These are phyloP conservation scores for Erythrolamprus reginae DNA, from an alignment of 2,113 vertebrate genomes.

Conservation along the genomic window DNA sequence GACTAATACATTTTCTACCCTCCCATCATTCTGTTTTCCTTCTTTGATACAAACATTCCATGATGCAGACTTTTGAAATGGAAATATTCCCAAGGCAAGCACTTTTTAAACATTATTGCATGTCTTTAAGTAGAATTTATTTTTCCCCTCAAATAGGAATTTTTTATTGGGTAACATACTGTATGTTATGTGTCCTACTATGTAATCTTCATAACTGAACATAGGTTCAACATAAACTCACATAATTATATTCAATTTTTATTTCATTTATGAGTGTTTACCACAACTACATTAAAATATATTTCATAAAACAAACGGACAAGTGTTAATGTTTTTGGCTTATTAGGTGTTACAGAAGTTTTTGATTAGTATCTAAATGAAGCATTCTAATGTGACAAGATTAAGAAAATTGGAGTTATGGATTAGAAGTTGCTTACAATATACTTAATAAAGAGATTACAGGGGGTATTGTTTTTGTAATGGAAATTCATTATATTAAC, in stretches of 20 bases:
- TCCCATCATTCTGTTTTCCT: neutral
- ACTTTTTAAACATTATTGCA: neutral
- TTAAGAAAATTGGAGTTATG: neutral
- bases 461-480: neutral
- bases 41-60: neutral
- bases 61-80: neutral
- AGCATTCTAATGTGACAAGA: neutral
- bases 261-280: neutral
- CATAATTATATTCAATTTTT: neutral
- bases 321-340: neutral
- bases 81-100: neutral
- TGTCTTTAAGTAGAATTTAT: neutral
- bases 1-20: neutral
- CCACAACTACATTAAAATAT: neutral
- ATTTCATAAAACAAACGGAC: neutral
- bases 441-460: accelerated
- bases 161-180: neutral
- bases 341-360: neutral
- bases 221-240: neutral
- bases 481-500: conserved; percentile 23
- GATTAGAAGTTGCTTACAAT: neutral
- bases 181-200: neutral
- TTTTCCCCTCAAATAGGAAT: neutral
- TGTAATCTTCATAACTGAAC: neutral
- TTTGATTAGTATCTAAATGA: neutral